Base-by-base conservation (phyloP, 2,888 invertebrate species). In the Folsomia manolachei region DNA sequence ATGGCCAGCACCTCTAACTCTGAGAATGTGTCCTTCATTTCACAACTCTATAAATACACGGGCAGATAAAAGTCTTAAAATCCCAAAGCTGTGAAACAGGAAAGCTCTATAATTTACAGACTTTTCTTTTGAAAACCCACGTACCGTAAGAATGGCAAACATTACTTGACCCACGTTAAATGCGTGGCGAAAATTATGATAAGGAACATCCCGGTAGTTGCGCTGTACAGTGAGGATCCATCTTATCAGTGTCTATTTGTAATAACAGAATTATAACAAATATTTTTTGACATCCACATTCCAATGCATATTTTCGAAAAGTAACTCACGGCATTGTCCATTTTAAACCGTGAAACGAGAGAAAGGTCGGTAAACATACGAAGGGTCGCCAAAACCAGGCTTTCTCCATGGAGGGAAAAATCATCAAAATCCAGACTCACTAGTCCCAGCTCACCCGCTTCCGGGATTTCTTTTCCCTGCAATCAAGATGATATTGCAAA, bases 101-200 rank as follows among this genome's bases (percentile, higher is more conserved):
- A n/a, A n/a, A n/a, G n/a, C n/a, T n/a, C n/a, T n/a, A n/a, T n/a
- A n/a, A n/a, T n/a, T n/a, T n/a, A n/a, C n/a, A n/a, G n/a, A n/a
- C n/a, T n/a, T n/a, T n/a, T n/a, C n/a, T n/a, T n/a, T n/a, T n/a
- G n/a, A n/a, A n/a, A n/a, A n/a, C n/a, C n/a, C n/a, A 83, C 84
- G 84, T 81, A 86, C 87, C 84, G 84, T 85, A 11, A 86, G 79
- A 56, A 85, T 83, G 7, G 85, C 84, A 80, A 86, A 86, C 86
- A 87, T 87, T 71, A 86, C 83, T 81, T 87, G 87, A 56, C 85
- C 85, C 18, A 87, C 86, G 79, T 86, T 86, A 80, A 86, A 86
- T 52, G 86, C 86, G 79, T 87, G 86, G 67, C 86, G 82, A 87
- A 87, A 87, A 82, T 87, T 87, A 81, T 87, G 87, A 78, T 87